Conservation (phyloP, 2,113 vertebrate genomes). For the Gadus macrocephalus region DNA sequence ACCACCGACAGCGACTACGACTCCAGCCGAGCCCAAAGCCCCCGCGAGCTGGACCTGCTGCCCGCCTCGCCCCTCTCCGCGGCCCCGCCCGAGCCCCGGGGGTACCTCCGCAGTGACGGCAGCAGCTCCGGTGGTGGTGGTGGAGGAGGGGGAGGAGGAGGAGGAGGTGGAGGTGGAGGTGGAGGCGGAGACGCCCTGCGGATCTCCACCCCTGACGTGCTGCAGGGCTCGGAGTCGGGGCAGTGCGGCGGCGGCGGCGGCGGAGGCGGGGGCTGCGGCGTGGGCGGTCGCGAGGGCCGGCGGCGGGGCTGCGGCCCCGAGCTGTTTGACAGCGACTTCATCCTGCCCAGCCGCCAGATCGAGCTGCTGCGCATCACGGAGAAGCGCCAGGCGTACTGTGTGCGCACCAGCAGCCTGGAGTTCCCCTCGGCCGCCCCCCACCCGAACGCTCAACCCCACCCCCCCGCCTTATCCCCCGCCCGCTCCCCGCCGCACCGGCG, state of each 20-base stretch:
- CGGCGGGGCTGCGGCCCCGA: conserved; percentile 41
- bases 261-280: conserved; percentile 48
- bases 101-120: conserved; percentile 56
- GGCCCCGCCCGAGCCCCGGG: conserved; percentile 40
- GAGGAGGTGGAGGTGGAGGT: conserved; percentile 2
- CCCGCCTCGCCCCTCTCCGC: conserved; percentile 68
- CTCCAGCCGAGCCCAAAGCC: conserved; percentile 84
- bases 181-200: conserved; percentile 44
- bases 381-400: conserved; percentile 86
- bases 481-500: conserved; percentile 50
- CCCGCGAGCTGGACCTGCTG: conserved; percentile 82
- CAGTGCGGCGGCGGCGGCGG: neutral
- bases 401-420: conserved; percentile 88
- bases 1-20: conserved; percentile 86
- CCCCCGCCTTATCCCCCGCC: conserved; percentile 58
- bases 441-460: conserved; percentile 56
- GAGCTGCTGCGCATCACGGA: conserved; percentile 86
- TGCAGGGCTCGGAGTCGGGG: conserved; percentile 74
- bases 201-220: conserved; percentile 79
- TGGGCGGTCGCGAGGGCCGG: conserved; percentile 19
- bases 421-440: conserved; percentile 72
- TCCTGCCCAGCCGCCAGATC: conserved; percentile 86
- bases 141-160: conserved; percentile 20
- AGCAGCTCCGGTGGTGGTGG: conserved; percentile 46
- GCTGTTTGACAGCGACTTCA: conserved; percentile 85